Conservation (phyloP, 2,888 invertebrate species). For the Plebejus argus region DNA sequence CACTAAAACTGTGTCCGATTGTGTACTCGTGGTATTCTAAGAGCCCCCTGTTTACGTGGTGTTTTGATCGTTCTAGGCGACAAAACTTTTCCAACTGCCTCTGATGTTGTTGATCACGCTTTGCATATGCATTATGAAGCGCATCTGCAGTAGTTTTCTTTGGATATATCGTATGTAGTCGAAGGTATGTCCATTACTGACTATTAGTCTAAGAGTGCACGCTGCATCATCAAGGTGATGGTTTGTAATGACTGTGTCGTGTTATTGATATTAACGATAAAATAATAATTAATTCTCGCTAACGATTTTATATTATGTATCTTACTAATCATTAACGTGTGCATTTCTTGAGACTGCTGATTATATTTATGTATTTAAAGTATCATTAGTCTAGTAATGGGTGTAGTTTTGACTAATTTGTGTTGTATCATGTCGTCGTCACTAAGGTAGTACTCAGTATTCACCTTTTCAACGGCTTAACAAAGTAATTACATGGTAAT, state of each 20-base stretch:
- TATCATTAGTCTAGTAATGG: conserved; percentile 61
- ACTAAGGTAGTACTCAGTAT: conserved; percentile 19
- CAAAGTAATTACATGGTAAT: background rate
- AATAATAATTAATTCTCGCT: conserved; percentile 31
- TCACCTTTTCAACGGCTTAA: background rate
- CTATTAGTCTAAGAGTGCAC: conserved; percentile 68
- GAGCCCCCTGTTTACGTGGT: conserved; percentile 59
- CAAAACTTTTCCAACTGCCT: conserved; percentile 81
- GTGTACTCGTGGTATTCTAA: conserved; percentile 19
- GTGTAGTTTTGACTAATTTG: conserved; percentile 70
- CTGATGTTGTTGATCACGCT: conserved; percentile 82
- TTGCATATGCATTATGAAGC: conserved; percentile 83
- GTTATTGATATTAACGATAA: conserved; percentile 4
- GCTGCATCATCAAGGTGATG: conserved; percentile 65
- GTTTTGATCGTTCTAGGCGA: conserved; percentile 80
- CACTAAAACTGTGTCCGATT: conserved; percentile 49
- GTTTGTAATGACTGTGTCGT: conserved; percentile 46
- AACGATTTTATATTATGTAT: conserved; percentile 37
- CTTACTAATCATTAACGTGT: conserved; percentile 37
- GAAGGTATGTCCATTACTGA: conserved; percentile 81
- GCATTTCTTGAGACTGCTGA: conserved; percentile 43
- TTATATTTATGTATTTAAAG: conserved; percentile 39
- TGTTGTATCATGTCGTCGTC: conserved; percentile 24
- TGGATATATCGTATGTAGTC: conserved; percentile 82
- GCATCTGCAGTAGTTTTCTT: conserved; percentile 82